Base-by-base conservation (phyloP, 2,888 invertebrate species). In the Patella pellucida region DNA sequence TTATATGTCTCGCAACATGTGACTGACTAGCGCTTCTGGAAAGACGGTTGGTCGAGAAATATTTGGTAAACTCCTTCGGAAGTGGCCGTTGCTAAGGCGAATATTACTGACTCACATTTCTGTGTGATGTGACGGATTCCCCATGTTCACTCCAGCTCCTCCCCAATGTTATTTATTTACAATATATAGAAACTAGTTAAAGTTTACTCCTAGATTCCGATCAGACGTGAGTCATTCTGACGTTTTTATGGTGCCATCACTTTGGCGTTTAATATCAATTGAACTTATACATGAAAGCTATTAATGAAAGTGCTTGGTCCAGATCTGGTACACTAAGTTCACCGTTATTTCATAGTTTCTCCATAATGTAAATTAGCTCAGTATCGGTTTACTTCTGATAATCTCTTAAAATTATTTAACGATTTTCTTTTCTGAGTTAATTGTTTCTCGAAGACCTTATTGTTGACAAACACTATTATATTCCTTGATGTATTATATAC, bases 1-100 rank as follows among this genome's bases (percentile, higher is more conserved):
- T 81, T 80, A 85, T 85, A 80, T 82, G 83, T 81, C 80, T 19
- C 19, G 62, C 14, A 62, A 19, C 62, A 62, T 62, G 62, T 62
- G 62, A 62, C 62, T 62, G 62, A 62, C 62, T 19, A 62, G 62
- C 62, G 19, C 19, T 62, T 62, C 62, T 23, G 62, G 19, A 23
- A 62, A 62, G 19, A 23, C 62, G 62, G 19, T 62, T 62, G 62
- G 62, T 62, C 23, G 23, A 62, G 62, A 62, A 62, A 62, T 23
- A 41, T 19, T 19, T 62, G 23, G 62, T 23, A 23, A 19, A 62
- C 62, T 19, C 62, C 62, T 62, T 62, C 62, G 62, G 62, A 62
- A 62, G 62, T 62, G 23, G 62, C 23, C 62, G 62, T 62, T 62
- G 62, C 62, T 62, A 62, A 12, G 62, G 62, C 19, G 23, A 23